phyloP scores from a whole-genome alignment of 2,797 vertebrate species.

The Nyctalus aviator region DNA sequence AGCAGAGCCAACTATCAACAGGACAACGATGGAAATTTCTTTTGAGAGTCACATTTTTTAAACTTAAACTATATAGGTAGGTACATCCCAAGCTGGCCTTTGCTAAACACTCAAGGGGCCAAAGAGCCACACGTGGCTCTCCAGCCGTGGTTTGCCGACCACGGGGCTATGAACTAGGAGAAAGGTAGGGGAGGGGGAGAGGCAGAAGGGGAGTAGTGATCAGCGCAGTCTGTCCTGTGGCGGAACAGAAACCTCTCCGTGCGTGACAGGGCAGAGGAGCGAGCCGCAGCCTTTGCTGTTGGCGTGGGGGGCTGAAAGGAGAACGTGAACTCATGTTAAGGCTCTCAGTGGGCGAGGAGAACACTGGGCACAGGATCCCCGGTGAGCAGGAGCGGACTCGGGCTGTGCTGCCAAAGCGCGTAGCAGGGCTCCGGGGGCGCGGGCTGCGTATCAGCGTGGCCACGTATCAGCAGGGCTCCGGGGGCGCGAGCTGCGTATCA shows the following conservation, averaged over 20 bases:
- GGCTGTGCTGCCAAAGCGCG: neutral
- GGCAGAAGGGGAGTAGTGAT: neutral
- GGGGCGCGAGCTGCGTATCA: neutral
- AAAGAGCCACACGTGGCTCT: too few species aligned
- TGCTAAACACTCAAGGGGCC: too few species aligned
- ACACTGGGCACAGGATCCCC: slow-evolving; percentile 7
- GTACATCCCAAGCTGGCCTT: too few species aligned
- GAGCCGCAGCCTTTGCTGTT: neutral
- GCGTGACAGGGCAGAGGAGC: neutral
- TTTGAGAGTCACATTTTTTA: too few species aligned
- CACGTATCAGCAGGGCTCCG: neutral
- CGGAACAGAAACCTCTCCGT: neutral
- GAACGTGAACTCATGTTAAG: neutral
- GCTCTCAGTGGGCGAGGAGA: neutral
- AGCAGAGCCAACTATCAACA: too few species aligned
- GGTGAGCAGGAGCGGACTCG: neutral
- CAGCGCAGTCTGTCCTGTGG: neutral
- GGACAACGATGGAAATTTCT: too few species aligned
- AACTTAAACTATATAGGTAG: too few species aligned
- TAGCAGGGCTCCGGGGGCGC: neutral
- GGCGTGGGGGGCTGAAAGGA: neutral
- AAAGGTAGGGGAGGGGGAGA: too few species aligned
- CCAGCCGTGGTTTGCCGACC: too few species aligned
- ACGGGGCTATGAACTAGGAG: too few species aligned
- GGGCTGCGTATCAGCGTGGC: neutral